Base-by-base conservation (phyloP, 2,888 invertebrate species). In the Drosophila kanekoi region DNA sequence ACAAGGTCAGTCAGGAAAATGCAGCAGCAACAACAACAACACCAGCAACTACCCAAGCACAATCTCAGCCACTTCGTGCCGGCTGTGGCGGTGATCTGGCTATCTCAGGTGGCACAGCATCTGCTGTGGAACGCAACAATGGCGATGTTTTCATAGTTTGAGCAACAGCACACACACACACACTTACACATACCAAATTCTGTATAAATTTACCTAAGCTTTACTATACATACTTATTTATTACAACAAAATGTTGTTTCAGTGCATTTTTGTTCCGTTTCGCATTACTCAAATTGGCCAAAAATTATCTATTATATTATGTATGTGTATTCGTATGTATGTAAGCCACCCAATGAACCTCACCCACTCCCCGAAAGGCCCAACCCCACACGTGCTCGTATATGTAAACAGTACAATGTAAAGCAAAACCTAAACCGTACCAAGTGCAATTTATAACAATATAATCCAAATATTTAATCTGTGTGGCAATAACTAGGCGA, bases 61-160 rank as follows among this genome's bases (percentile, higher is more conserved):
- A 48, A 47, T 63, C 66, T 23, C 79, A 67, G 32, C 18, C 70
- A 11, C 13, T 69, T 38, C 77, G 80, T 10, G 43, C 77, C 6
- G 81, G 87, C 10, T 84, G 83, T 45, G 80, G 67, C 41, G 67
- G 60, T 8, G 80, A 84, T 47, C 56, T 73, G 1, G 51, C 67
- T 4, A 47, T 75, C 8, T 43, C 72, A 1, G 45, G 58, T 6
- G 54, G 37, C 3, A 43, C 45, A 23, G 18, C 72, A 16, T 23
- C 87, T 2, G 47, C 65, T 10, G 81, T 71, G 5, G 82, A 87
- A 23, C 58, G 63, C 10, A 79, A 66, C 18, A 81, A 40, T 23
- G 77, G 87, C 9, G 87, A 85, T 67, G 87, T 85, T 23, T 85
- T 87, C 40, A 85, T 85, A 61, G 87, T 87, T 56, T 85, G 56